Evolutionary conservation across 2,113 vertebrate genomes (phyloP), one percentile per base, ranked within the genome.

Genomic region (Salvelinus sp.): DNA sequence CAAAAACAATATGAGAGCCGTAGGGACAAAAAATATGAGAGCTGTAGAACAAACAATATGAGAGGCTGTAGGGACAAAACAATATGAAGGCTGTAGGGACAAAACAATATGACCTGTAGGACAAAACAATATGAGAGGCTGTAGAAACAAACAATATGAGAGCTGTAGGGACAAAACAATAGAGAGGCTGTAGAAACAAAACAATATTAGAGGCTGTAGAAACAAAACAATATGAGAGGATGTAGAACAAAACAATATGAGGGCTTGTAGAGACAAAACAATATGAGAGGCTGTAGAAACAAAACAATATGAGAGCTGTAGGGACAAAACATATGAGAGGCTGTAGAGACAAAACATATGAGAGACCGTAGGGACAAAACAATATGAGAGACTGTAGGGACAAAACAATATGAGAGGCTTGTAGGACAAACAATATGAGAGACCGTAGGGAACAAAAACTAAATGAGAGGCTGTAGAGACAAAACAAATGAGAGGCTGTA

Each of bases 41-140:
- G 28, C 3, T 28, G 28, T 28, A 3, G 28, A 28, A 28, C 28
- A 28, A 28, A 62, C 9, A 74, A 2, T 5, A 13, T 48, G 47
- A 30, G 30, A 30, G 30, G 0, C 0, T 4, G 30, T 4, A 5
- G 30, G 4, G 30, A 30, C 30, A 5, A 30, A 30, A 5, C 30
- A 0, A 30, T 4, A 30, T 30, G 30, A 30, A 30, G 30, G 4
- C 28, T 30, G 28, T 3, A 30, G 28, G 12, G 47, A 48, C 28
- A 30, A 12, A 48, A 48, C 28, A 48, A 48, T 48, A 76, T 1
- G 4, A 85, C n/a, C 28, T 30, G 28, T 3, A 30, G 28, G 12
- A 48, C 28, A 30, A 12, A 48, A 48, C 28, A 48, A 48, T 48
- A 76, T 1, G 4, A 85, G 79, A 25, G 92, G 87, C 90, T 95